Conservation (phyloP, 2,888 invertebrate species). For the Tanypteryx hageni region DNA sequence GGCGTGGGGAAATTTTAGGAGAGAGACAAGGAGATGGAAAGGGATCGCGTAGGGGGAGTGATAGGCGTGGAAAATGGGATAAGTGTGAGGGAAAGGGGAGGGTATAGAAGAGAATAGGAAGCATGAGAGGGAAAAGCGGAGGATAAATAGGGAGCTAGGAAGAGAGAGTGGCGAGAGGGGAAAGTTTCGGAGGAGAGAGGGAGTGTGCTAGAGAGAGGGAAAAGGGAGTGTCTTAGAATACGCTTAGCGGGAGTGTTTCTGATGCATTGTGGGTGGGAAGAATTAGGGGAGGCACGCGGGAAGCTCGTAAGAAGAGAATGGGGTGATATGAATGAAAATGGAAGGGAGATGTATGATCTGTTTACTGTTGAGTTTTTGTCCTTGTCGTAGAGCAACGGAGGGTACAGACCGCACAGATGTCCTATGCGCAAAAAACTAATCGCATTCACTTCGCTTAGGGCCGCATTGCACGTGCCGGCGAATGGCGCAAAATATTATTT, state of each 20-base stretch:
- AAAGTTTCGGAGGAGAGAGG: neutral
- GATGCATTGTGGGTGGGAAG: constrained; percentile 30
- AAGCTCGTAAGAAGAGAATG: neutral
- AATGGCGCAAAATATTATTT: constrained; percentile 39
- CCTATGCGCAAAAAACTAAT: constrained; percentile 53
- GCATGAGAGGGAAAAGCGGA: neutral
- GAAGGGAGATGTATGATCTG: constrained; percentile 60
- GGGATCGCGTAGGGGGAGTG: neutral
- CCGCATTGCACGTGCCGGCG: constrained; percentile 41
- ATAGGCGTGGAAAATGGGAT: constrained; percentile 12
- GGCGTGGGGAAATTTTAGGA: neutral
- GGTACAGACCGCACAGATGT: constrained; percentile 53
- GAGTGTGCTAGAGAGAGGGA: neutral
- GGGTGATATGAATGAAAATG: constrained; percentile 51
- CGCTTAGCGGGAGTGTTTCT: constrained; percentile 38
- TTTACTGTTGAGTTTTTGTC: constrained; percentile 58
- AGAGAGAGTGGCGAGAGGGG: neutral
- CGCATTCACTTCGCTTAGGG: constrained; percentile 38
- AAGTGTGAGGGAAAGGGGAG: neutral
- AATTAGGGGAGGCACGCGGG: constrained; percentile 16
- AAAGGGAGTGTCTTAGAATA: constrained; percentile 40
- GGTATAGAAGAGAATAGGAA: too few relatives aligned
- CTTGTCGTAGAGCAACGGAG: neutral
- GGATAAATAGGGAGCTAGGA: neutral
- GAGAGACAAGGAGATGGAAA: neutral